These are phyloP conservation scores for Torymus auratus DNA, from an alignment of 2,888 invertebrate species.

Conservation along the genomic window DNA sequence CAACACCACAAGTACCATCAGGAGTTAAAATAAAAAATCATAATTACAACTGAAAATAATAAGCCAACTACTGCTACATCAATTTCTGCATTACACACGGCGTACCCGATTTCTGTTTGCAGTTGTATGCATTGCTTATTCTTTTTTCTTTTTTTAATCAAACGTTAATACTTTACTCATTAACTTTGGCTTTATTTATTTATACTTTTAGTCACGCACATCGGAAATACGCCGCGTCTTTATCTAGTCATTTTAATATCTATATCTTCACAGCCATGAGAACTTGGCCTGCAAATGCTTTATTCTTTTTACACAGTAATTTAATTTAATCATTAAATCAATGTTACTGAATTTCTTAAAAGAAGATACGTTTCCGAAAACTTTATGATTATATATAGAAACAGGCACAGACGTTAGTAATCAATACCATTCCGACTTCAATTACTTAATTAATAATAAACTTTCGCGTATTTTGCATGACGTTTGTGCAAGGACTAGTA, in stretches of 20 bases:
- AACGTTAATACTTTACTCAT: neutral
- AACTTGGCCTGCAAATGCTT: constrained; percentile 62
- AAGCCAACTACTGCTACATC: constrained; percentile 57
- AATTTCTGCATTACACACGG: constrained; percentile 49
- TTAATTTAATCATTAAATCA: constrained; percentile 2
- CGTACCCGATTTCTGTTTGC: constrained; percentile 28
- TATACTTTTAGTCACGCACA: too few species aligned
- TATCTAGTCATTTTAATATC: constrained; percentile 15
- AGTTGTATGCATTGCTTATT: constrained; percentile 1
- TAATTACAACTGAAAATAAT: constrained; percentile 62
- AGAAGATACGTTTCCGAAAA: too few species aligned
- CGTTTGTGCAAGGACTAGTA: too few species aligned
- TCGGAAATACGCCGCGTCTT: constrained; percentile 45
- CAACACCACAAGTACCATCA: constrained; percentile 66
- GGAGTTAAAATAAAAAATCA: constrained; percentile 51
- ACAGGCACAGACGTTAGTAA: neutral
- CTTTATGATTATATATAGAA: neutral
- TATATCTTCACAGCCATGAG: constrained; percentile 56
- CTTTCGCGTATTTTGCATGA: too few species aligned
- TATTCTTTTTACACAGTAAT: neutral
- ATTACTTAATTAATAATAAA: too few species aligned
- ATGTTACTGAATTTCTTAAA: too few species aligned
- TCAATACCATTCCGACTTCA: too few species aligned
- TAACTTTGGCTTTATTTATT: too few species aligned
- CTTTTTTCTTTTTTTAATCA: neutral